Evolutionary conservation across 2,797 vertebrate genomes (phyloP).

Genomic region (Scyliorhinus canicula): DNA sequence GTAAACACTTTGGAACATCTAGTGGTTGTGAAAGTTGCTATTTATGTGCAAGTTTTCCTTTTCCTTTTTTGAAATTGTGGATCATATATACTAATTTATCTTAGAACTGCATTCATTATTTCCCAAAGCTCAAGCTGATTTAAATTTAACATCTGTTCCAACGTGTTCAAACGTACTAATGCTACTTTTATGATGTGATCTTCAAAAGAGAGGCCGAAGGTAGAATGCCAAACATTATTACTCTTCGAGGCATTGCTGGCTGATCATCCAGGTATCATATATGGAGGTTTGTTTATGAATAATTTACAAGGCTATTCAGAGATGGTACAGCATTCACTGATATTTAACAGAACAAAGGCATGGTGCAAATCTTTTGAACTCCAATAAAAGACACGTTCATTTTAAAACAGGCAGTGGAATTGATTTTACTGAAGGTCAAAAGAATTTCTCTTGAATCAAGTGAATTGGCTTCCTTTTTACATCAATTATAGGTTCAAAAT

Average conservation of each 20-base stretch:
- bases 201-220: not conserved
- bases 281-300: not conserved
- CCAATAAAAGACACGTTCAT: conserved; percentile 15
- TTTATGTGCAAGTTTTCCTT: not conserved
- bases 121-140: conserved; percentile 12
- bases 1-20: not conserved
- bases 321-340: conserved; percentile 8
- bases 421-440: conserved; percentile 17
- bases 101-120: not conserved
- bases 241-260: not conserved
- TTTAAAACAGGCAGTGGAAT: not conserved
- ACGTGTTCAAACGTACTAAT: not conserved
- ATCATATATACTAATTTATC: not conserved
- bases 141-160: conserved; percentile 20
- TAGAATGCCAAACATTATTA: conserved; percentile 4
- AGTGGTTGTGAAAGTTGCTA: not conserved
- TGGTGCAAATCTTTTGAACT: conserved; percentile 18
- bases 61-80: not conserved
- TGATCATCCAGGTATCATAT: not conserved
- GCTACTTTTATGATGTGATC: not conserved
- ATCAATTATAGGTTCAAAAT: not conserved
- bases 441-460: not conserved
- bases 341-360: conserved; percentile 27
- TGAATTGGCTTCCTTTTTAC: not conserved
- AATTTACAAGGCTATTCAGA: not conserved